phyloP scores from a whole-genome alignment of 2,888 invertebrate genomes.

The Gryllus longicercus region DNA sequence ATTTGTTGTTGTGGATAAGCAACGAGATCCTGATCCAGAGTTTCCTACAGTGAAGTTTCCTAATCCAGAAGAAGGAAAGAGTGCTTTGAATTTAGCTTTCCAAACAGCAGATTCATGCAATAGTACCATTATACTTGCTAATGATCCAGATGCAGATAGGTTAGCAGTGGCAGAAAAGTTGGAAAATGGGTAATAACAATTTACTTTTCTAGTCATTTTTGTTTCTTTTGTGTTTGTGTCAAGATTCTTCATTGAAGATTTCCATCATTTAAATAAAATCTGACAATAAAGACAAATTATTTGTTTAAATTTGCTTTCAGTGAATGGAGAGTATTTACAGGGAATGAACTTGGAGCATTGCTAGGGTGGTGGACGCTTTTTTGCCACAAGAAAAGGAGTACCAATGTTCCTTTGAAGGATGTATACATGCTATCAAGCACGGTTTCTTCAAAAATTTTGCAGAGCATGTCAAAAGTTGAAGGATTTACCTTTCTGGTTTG shows the following conservation, averaged over 20 bases:
- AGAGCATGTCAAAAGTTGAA: conserved; percentile 72
- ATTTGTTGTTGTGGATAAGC: conserved; percentile 66
- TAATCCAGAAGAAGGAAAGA: conserved; percentile 94
- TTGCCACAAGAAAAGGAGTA: conserved; percentile 53
- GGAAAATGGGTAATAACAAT: conserved; percentile 27
- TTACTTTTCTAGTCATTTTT: neutral
- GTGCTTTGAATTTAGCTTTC: conserved; percentile 72
- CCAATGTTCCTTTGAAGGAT: conserved; percentile 53
- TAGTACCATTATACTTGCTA: conserved; percentile 80
- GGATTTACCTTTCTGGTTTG: conserved; percentile 67
- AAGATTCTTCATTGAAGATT: neutral
- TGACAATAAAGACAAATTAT: neutral
- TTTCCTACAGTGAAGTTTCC: conserved; percentile 97
- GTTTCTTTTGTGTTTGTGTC: neutral
- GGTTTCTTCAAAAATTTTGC: conserved; percentile 92
- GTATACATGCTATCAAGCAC: conserved; percentile 87
- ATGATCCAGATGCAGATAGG: conserved; percentile 98
- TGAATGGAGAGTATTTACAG: conserved; percentile 83
- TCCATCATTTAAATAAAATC: neutral
- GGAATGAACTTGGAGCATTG: conserved; percentile 92
- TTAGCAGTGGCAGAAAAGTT: conserved; percentile 86
- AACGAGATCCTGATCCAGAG: conserved; percentile 89
- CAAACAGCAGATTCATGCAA: conserved; percentile 68
- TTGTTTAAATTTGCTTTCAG: neutral
- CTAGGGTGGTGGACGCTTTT: conserved; percentile 90